Base-by-base conservation (phyloP, 2,888 invertebrate species). In the Nemoura dubitans region DNA sequence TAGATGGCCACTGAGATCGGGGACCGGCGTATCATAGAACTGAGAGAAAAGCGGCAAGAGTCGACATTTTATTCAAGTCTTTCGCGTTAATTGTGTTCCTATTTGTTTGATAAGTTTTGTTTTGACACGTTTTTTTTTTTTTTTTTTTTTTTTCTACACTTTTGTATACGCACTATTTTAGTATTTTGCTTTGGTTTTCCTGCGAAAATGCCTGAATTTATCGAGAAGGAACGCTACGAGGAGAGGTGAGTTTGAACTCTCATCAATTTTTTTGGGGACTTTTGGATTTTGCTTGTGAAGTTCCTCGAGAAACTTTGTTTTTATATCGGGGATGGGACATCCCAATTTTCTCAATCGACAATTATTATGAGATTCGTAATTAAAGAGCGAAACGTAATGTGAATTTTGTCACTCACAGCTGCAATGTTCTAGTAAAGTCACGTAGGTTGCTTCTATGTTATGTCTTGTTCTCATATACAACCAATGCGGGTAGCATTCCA, bases 201-300 rank as follows among this genome's bases (percentile, higher is more conserved):
- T 26, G 7, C 27, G 80, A 88, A 87, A 82, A 89, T 89, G 89
- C 88, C 89, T 81, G 88, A 88, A 87, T 87, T 88, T 84, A 86
- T 88, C 76, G 89, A 89, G 87, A 89, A 87, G 76, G 77, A 88
- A 21, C 86, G 76, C 7, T 86, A 85, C 82, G 43, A 85, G 30
- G 86, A 87, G 88, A 28, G 10, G 78, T 89, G 88, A 89, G 88
- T 88, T n/a, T n/a, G n/a, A n/a, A 26, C 83, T 80, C 7, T 28
- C 2, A 5, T 76, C 3, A 76, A 7, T 21, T 76, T 36, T 36
- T 36, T 36, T 36, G 36, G 3, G 36, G 36, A 36, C 10, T 36
- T 36, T 36, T 36, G 36, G 36, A 36, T 36, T 36, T 36, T 36
- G 36, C 10, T n/a, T n/a, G n/a, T n/a, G n/a, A n/a, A n/a, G n/a